phyloP scores from a whole-genome alignment of 1,140 invertebrate species.

The Orussus abietinus region DNA sequence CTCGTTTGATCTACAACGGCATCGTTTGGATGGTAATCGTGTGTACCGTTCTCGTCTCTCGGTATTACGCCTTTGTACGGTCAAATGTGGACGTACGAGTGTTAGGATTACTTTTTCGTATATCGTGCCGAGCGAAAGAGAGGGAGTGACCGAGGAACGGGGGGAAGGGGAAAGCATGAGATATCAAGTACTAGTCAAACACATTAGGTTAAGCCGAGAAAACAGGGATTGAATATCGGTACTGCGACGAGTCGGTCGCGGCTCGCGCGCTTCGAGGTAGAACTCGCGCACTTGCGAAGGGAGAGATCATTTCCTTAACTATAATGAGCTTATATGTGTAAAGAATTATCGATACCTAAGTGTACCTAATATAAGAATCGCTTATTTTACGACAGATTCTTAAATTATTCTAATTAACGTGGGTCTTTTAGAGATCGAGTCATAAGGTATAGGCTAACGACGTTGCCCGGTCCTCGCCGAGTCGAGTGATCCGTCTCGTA shows the following conservation, averaged over 20 bases:
- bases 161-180: too few species aligned
- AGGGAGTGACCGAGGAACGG: too few species aligned
- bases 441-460: background rate
- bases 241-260: slow-evolving; percentile 29
- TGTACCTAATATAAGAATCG: slow-evolving; percentile 48
- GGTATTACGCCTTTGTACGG: background rate
- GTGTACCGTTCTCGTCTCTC: slow-evolving; percentile 2
- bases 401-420: slow-evolving; percentile 8
- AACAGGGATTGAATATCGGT: slow-evolving; percentile 42
- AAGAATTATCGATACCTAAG: slow-evolving; percentile 50
- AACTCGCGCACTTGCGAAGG: slow-evolving; percentile 19
- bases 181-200: slow-evolving; percentile 40
- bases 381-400: slow-evolving; percentile 35
- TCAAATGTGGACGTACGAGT: background rate
- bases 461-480: too few species aligned
- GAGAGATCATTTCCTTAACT: slow-evolving; percentile 44
- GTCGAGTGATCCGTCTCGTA: too few species aligned
- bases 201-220: slow-evolving; percentile 33
- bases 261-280: slow-evolving; percentile 17
- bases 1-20: too few species aligned
- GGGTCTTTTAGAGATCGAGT: background rate
- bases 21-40: too few species aligned
- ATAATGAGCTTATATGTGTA: slow-evolving; percentile 54
- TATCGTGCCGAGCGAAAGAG: too few species aligned
- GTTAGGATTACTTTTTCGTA: slow-evolving; percentile 15